Evolutionary conservation across 2,113 vertebrate species (phyloP).

Genomic region (Erpornis zantholeuca): DNA sequence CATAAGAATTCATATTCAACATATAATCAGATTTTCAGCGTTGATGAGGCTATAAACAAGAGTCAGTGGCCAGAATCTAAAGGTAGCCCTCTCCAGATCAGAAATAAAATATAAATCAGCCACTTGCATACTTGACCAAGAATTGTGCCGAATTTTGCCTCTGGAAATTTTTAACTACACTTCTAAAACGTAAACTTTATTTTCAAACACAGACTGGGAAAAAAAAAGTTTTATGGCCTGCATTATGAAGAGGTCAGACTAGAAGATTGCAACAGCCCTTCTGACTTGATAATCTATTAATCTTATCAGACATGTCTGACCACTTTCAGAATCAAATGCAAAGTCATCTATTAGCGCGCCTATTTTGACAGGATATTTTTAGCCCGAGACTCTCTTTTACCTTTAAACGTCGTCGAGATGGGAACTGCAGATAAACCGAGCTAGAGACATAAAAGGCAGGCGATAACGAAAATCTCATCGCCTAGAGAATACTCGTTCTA

Average conservation of each 20-base stretch:
- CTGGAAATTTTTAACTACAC: background rate
- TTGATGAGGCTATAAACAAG: background rate
- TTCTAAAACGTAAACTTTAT: background rate
- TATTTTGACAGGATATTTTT: background rate
- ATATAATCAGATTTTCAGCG: background rate
- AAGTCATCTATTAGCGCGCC: background rate
- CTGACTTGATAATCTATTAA: slow-evolving; percentile 19
- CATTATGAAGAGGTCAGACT: background rate
- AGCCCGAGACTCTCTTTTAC: background rate
- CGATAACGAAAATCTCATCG: background rate
- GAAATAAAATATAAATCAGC: background rate
- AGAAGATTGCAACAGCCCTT: background rate
- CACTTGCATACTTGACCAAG: background rate
- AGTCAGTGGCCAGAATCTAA: background rate
- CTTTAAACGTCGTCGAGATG: background rate
- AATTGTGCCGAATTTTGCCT: background rate
- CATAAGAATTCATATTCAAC: accelerated
- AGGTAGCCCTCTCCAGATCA: background rate
- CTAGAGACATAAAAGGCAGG: background rate
- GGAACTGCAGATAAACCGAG: background rate
- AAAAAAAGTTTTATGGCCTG: background rate
- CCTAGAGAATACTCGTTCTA: background rate
- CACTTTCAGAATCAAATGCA: background rate
- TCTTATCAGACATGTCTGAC: background rate
- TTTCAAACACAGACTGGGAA: background rate